Evolutionary conservation across 1,140 invertebrate genomes (phyloP).

Genomic region (Hyposmocoma kahamanoa): DNA sequence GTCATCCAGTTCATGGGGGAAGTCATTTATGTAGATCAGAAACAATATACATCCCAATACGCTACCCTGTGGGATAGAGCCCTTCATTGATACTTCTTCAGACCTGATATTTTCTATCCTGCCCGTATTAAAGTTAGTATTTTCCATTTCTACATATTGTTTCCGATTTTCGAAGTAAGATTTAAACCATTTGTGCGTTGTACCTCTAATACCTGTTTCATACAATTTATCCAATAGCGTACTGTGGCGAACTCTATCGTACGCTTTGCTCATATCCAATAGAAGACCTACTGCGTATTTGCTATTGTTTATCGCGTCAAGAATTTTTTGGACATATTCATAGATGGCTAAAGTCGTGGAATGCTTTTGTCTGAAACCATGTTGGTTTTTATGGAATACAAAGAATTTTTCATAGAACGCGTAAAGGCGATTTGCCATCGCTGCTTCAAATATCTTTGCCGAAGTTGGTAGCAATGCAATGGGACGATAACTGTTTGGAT

Average conservation of each 20-base stretch:
- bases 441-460: not conserved
- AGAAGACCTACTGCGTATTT: not conserved
- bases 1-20: not conserved
- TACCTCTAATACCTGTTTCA: constrained; percentile 3
- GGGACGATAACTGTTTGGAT: not conserved
- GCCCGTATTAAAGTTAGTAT: not conserved
- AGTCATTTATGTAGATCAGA: not conserved
- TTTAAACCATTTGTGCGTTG: not conserved
- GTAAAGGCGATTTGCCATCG: not conserved
- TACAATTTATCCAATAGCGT: constrained; percentile 1
- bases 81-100: too few species aligned
- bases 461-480: not conserved
- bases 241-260: constrained; percentile 1
- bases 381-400: not conserved
- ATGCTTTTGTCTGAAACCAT: not conserved
- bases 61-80: not conserved
- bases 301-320: not conserved
- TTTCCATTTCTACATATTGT: not conserved
- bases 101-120: not conserved
- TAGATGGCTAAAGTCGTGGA: not conserved
- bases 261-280: constrained; percentile 4
- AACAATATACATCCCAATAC: not conserved
- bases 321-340: constrained; percentile 1
- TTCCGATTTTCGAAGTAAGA: not conserved
- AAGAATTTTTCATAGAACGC: not conserved